Evolutionary conservation across 1,140 invertebrate species (phyloP).

Genomic region (Saccostrea echinata): DNA sequence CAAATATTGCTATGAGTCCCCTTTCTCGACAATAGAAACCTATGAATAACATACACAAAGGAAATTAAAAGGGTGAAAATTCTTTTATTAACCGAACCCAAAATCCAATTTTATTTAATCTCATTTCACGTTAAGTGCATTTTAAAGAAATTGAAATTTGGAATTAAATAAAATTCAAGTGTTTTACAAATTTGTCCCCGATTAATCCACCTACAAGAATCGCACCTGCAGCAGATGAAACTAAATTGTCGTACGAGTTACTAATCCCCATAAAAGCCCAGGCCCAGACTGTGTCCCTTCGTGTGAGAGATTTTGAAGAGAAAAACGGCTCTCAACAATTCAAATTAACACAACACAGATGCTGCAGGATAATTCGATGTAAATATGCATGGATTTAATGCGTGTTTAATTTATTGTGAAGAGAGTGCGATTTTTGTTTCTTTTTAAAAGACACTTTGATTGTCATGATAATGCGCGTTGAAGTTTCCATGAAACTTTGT

Average conservation of each 20-base stretch:
- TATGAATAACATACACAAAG: not conserved
- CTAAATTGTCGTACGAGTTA: not conserved
- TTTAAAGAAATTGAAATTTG: not conserved
- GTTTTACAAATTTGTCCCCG: conserved; percentile 27
- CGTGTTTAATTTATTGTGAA: not conserved
- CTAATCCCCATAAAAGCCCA: not conserved
- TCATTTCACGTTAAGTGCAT: conserved; percentile 19
- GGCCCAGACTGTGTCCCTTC: conserved; percentile 10
- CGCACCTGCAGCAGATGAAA: conserved; percentile 33
- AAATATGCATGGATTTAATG: not conserved
- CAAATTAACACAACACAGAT: conserved; percentile 28
- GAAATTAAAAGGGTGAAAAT: not conserved
- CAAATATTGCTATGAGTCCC: no score
- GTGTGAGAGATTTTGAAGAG: conserved; percentile 21
- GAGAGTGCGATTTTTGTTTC: not conserved
- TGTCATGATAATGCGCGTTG: not conserved
- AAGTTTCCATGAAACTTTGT: not conserved
- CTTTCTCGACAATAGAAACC: not conserved
- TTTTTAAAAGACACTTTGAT: not conserved
- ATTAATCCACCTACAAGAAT: not conserved
- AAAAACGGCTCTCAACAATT: not conserved
- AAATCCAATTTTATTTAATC: conserved; percentile 36
- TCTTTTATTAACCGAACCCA: not conserved
- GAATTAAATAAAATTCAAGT: conserved; percentile 30
- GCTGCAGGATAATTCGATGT: conserved; percentile 2